These are phyloP conservation scores for Helicoverpa armigera DNA, from an alignment of 1,140 invertebrate species.

Conservation along the genomic window DNA sequence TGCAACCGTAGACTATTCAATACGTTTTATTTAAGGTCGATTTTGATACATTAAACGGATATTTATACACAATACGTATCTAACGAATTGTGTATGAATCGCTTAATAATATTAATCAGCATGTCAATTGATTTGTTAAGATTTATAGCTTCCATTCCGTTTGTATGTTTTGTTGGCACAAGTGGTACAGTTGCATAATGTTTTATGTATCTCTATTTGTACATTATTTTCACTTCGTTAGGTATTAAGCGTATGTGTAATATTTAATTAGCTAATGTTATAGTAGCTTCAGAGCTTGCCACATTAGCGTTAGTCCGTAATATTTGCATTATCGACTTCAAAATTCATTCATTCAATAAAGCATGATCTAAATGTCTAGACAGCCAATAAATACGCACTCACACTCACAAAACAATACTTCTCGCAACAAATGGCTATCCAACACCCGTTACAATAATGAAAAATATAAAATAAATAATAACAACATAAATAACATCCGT, in stretches of 20 bases:
- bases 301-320: slow-evolving; percentile 3
- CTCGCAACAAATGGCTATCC: slow-evolving; percentile 1
- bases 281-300: background rate
- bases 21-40: slow-evolving; percentile 34
- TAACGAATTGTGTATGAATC: slow-evolving; percentile 48
- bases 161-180: slow-evolving; percentile 11
- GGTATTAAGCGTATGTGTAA: slow-evolving; percentile 24
- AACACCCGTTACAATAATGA: slow-evolving; percentile 43
- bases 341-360: background rate
- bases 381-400: slow-evolving; percentile 3
- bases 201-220: slow-evolving; percentile 9
- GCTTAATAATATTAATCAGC: slow-evolving; percentile 46
- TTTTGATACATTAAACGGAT: slow-evolving; percentile 41
- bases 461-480: slow-evolving; percentile 45
- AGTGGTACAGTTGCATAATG: slow-evolving; percentile 20
- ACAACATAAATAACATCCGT: slow-evolving; percentile 32
- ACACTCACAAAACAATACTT: slow-evolving; percentile 13
- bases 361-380: background rate
- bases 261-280: slow-evolving; percentile 30
- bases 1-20: slow-evolving; percentile 11
- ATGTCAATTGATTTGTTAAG: slow-evolving; percentile 34
- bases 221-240: slow-evolving; percentile 26
- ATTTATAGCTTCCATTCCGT: slow-evolving; percentile 17
- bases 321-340: background rate
- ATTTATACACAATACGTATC: slow-evolving; percentile 41